Percentiles rank a stretch among this genome's conserved stretches.
These are phyloP conservation scores for Melinaea marsaeus DNA, from an alignment of 2,888 invertebrate species.

Conservation along the genomic window DNA sequence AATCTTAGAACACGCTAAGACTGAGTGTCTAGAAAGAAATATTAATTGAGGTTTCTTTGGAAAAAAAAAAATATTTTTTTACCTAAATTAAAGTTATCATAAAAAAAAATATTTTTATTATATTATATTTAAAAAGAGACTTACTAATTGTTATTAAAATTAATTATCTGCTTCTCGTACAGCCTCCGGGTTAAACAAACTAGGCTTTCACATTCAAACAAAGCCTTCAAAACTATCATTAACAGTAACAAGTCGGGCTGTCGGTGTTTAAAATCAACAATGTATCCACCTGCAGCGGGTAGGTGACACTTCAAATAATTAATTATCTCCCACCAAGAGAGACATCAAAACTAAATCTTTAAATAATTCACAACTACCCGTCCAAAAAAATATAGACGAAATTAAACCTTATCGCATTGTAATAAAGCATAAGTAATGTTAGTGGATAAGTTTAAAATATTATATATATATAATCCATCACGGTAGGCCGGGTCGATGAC, in stretches of 20 bases:
- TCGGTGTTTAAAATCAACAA: neutral
- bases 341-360: slow-evolving; percentile 48
- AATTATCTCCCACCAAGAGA: slow-evolving; percentile 57
- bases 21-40: too few relatives aligned
- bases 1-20: too few relatives aligned
- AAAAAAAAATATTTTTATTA: too few relatives aligned
- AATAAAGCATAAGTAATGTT: slow-evolving; percentile 3
- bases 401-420: slow-evolving; percentile 17
- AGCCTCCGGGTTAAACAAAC: neutral
- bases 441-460: slow-evolving; percentile 15
- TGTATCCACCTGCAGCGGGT: slow-evolving; percentile 29
- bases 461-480: slow-evolving; percentile 27
- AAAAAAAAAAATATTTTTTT: too few relatives aligned
- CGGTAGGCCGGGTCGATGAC: slow-evolving; percentile 32
- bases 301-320: slow-evolving; percentile 45
- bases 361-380: slow-evolving; percentile 29
- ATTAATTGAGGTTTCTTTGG: too few relatives aligned
- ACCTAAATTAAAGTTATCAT: too few relatives aligned
- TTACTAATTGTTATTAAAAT: neutral
- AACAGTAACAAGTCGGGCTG: neutral
- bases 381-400: slow-evolving; percentile 7
- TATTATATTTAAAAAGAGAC: too few relatives aligned
- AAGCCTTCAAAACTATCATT: slow-evolving; percentile 6
- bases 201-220: slow-evolving; percentile 5
- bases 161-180: neutral